phyloP scores from a whole-genome alignment of 2,888 invertebrate species.

The Mermis nigrescens region DNA sequence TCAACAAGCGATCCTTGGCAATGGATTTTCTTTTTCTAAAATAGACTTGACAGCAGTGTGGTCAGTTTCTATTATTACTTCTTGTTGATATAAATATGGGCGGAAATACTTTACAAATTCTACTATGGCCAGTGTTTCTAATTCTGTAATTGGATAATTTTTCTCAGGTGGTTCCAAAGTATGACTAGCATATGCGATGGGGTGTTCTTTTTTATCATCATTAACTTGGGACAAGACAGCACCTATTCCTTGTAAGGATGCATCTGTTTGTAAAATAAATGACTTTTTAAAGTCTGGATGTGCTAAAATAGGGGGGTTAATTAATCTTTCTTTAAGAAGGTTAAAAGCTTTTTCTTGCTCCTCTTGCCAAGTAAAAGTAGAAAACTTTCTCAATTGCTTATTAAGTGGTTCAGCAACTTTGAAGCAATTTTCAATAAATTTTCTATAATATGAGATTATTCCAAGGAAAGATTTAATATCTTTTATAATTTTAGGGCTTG shows the following conservation, averaged over 20 bases:
- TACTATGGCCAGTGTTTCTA: conserved; percentile 30
- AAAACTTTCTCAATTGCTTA: conserved; percentile 3
- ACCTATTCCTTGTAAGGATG: conserved; percentile 20
- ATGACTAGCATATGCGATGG: conserved; percentile 19
- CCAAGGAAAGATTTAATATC: conserved; percentile 21
- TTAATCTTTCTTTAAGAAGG: conserved; percentile 9
- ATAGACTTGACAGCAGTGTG: conserved; percentile 38
- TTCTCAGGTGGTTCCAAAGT: conserved; percentile 22
- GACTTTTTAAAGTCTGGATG: conserved; percentile 19
- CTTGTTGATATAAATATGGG: conserved; percentile 31
- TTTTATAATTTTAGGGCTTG: conserved; percentile 17
- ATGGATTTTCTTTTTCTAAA: conserved; percentile 31
- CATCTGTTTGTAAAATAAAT: conserved; percentile 24
- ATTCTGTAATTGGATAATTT: conserved; percentile 33
- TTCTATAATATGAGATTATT: conserved; percentile 25
- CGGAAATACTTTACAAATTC: conserved; percentile 32
- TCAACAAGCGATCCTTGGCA: conserved; percentile 36
- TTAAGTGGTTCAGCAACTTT: conserved; percentile 8
- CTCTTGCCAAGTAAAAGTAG: conserved; percentile 14
- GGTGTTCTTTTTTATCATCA: conserved; percentile 9
- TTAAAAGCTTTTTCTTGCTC: conserved; percentile 11
- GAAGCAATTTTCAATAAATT: conserved; percentile 14
- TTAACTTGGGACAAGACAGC: conserved; percentile 19
- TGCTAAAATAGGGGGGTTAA: conserved; percentile 14
- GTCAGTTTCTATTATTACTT: conserved; percentile 32